phyloP scores from a whole-genome alignment of 2,113 vertebrate species.

The Semnornis frantzii region DNA sequence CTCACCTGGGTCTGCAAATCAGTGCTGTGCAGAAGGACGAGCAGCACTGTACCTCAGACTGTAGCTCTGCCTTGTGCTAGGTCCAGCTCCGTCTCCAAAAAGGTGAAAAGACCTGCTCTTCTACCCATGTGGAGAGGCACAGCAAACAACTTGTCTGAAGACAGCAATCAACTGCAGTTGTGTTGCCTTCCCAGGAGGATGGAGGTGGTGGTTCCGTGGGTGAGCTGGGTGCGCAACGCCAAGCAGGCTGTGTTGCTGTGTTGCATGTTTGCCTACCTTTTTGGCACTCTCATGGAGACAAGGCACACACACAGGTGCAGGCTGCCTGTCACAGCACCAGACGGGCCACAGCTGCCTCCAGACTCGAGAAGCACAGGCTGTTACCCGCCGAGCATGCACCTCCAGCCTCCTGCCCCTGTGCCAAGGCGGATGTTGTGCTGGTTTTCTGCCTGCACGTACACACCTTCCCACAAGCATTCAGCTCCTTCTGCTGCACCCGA shows the following conservation, averaged over 20 bases:
- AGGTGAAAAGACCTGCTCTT: not conserved
- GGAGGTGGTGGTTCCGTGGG: not conserved
- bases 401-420: not conserved
- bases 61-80: not conserved
- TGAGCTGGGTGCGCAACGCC: not conserved
- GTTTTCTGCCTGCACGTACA: not conserved
- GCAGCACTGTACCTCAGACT: not conserved
- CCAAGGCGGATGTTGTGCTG: not conserved
- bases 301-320: accelerated
- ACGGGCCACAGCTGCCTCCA: not conserved
- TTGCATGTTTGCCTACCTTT: not conserved
- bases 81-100: not conserved
- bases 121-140: not conserved
- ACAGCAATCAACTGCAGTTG: not conserved
- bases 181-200: not conserved
- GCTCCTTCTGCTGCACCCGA: not conserved
- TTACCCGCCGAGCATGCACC: not conserved
- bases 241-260: not conserved
- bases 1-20: not conserved
- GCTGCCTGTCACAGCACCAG: not conserved
- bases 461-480: not conserved
- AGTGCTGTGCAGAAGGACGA: not conserved
- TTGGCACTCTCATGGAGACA: not conserved
- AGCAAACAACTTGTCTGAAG: slow-evolving; percentile 26
- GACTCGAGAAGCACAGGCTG: not conserved